phyloP scores from a whole-genome alignment of 2,888 invertebrate species.

The Diarsia mendica region DNA sequence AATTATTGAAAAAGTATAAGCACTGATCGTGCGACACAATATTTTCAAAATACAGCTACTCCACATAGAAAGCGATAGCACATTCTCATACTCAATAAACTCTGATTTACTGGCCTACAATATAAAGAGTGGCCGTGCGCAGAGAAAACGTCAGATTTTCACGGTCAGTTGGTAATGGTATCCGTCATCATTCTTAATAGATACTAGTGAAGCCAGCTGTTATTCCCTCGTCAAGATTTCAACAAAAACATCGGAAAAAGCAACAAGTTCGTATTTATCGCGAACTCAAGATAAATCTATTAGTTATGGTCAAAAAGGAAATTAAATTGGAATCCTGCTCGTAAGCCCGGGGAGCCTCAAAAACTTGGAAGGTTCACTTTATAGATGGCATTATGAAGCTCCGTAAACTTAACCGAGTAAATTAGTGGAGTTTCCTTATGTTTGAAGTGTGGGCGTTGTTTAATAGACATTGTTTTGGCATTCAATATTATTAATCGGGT shows the following conservation, averaged over 20 bases:
- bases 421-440: slow-evolving; percentile 63
- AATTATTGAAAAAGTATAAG: neutral
- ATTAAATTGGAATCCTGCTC: slow-evolving; percentile 58
- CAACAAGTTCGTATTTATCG: slow-evolving; percentile 35
- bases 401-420: slow-evolving; percentile 57
- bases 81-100: neutral
- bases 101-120: slow-evolving; percentile 48
- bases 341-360: slow-evolving; percentile 32
- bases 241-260: slow-evolving; percentile 37
- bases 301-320: slow-evolving; percentile 45
- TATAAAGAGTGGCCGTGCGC: slow-evolving; percentile 65
- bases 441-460: slow-evolving; percentile 42
- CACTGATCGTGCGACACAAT: too few species aligned
- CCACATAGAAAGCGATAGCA: neutral
- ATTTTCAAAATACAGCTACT: neutral
- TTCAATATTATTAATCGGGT: slow-evolving; percentile 43
- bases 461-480: slow-evolving; percentile 52
- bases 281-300: slow-evolving; percentile 42
- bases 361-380: slow-evolving; percentile 53
- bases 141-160: slow-evolving; percentile 80
- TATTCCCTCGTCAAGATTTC: slow-evolving; percentile 52
- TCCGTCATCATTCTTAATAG: slow-evolving; percentile 65
- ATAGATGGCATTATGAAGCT: slow-evolving; percentile 58
- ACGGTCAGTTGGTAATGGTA: slow-evolving; percentile 76
- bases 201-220: slow-evolving; percentile 48